Evolutionary conservation across 2,797 vertebrate species (phyloP).

Genomic region (Enteromius viviparus): DNA sequence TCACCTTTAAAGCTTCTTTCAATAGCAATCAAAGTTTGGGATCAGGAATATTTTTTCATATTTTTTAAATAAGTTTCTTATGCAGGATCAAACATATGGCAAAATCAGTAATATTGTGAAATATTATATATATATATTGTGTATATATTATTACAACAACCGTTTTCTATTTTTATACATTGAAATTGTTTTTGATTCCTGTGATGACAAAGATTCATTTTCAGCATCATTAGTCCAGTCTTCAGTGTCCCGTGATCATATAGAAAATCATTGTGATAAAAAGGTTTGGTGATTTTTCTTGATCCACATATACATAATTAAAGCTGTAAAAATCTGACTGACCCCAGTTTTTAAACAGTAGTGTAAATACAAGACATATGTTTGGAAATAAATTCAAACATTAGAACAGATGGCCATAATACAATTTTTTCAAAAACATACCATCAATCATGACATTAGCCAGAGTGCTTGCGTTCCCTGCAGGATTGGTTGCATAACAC

Average conservation of each 20-base stretch:
- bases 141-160: too few relatives aligned
- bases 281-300: not conserved
- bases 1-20: not conserved
- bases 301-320: not conserved
- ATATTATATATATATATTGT: too few relatives aligned
- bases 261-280: not conserved
- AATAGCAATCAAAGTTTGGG: not conserved
- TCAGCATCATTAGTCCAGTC: not conserved
- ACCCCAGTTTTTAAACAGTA: not conserved
- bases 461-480: slow-evolving; percentile 86
- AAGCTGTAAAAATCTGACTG: not conserved
- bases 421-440: slow-evolving; percentile 66
- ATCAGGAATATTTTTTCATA: not conserved
- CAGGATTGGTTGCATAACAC: slow-evolving; percentile 87
- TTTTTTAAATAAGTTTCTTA: not conserved
- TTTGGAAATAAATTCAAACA: not conserved
- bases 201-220: not conserved
- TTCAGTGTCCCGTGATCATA: not conserved
- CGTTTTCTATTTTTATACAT: not conserved
- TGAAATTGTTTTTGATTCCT: too few relatives aligned
- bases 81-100: not conserved
- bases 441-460: slow-evolving; percentile 91
- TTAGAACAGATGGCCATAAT: not conserved
- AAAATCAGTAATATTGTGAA: not conserved
- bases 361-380: not conserved